Evolutionary conservation across 2,797 vertebrate species (phyloP).

Genomic region (Orestias chungarensis): DNA sequence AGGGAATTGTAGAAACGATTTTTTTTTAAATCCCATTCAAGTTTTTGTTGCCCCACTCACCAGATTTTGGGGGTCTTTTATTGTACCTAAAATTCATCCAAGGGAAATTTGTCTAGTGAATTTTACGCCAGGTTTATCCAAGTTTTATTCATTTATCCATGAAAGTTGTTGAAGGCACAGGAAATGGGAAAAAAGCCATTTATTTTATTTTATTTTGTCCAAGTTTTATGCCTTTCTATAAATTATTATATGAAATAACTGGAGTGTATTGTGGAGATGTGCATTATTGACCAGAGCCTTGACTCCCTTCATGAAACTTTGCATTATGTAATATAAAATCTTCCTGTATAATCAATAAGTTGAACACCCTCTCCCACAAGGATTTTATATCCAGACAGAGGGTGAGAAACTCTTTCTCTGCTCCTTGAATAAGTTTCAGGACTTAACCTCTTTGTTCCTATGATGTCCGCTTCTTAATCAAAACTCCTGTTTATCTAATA

Average conservation of each 20-base stretch:
- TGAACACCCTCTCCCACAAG: slow-evolving; percentile 8
- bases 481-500: slow-evolving; percentile 30
- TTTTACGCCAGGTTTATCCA: slow-evolving; percentile 39
- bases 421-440: slow-evolving; percentile 49
- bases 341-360: neutral
- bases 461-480: slow-evolving; percentile 62
- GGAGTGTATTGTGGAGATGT: neutral
- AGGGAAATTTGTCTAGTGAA: slow-evolving; percentile 5
- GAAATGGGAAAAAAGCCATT: neutral
- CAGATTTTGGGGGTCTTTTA: slow-evolving; percentile 37
- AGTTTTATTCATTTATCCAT: slow-evolving; percentile 33
- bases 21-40: slow-evolving; percentile 42
- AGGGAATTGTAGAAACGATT: slow-evolving; percentile 41
- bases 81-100: slow-evolving; percentile 34
- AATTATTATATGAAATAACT: neutral
- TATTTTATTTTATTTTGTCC: neutral
- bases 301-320: neutral
- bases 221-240: neutral
- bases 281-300: neutral
- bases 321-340: neutral
- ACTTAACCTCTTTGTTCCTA: slow-evolving; percentile 55
- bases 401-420: slow-evolving; percentile 13
- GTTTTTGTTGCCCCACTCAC: slow-evolving; percentile 41
- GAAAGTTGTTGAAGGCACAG: slow-evolving; percentile 24
- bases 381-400: slow-evolving; percentile 18